Conservation (phyloP, 2,113 vertebrate species). For the Alces alces region DNA sequence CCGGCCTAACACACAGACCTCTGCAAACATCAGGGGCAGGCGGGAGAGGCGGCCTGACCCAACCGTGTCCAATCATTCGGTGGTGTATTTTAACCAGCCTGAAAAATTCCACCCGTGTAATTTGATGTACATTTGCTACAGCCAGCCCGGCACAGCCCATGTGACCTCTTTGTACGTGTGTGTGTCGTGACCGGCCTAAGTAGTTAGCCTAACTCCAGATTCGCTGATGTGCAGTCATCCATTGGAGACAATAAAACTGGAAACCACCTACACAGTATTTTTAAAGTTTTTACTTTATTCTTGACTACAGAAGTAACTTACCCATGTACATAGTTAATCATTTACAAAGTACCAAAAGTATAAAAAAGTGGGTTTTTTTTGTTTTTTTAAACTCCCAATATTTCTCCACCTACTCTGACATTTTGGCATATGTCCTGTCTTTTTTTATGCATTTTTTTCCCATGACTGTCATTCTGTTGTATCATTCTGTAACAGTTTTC, state of each 20-base stretch:
- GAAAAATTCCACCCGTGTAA: slow-evolving; percentile 69
- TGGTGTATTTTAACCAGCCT: slow-evolving; percentile 72
- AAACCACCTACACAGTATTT: slow-evolving; percentile 41
- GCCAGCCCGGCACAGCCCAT: slow-evolving; percentile 73
- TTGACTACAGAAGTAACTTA: neutral
- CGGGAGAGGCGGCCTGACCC: neutral
- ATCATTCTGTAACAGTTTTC: neutral
- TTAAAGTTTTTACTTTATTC: slow-evolving; percentile 28
- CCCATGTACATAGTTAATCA: slow-evolving; percentile 15
- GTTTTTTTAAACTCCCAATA: neutral
- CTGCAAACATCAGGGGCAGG: neutral
- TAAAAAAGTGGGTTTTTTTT: neutral
- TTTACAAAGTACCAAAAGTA: neutral
- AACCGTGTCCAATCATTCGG: slow-evolving; percentile 49
- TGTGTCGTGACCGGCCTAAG: slow-evolving; percentile 76
- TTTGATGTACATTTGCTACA: slow-evolving; percentile 70
- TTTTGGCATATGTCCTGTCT: neutral
- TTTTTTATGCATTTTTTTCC: neutral
- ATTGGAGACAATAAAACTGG: slow-evolving; percentile 72
- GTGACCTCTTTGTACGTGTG: slow-evolving; percentile 73
- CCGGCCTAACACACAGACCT: slow-evolving; percentile 20
- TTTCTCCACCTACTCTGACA: neutral
- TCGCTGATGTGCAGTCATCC: slow-evolving; percentile 63
- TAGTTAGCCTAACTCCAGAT: slow-evolving; percentile 72
- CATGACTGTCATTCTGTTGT: neutral